Evolutionary conservation across 1,140 invertebrate genomes (phyloP).

Genomic region (Orchestia grillus): DNA sequence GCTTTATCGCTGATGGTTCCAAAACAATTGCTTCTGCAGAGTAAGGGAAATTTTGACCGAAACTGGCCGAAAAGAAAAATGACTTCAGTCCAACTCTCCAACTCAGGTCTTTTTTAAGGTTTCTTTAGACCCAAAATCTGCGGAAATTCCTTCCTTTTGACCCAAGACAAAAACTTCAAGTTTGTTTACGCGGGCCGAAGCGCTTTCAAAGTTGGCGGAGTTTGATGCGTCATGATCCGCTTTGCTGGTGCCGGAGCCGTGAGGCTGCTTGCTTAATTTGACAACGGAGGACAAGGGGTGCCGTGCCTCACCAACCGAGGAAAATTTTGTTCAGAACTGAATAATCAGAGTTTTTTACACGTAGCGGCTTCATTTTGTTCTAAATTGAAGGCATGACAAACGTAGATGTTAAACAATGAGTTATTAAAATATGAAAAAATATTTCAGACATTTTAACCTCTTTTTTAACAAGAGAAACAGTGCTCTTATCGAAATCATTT

Average conservation of each 20-base stretch:
- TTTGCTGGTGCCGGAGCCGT: neutral
- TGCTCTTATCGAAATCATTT: neutral
- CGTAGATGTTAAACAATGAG: neutral
- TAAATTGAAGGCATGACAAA: neutral
- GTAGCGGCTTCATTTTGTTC: neutral
- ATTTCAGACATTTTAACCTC: neutral
- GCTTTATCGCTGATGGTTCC: neutral
- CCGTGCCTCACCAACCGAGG: neutral
- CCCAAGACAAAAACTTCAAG: neutral
- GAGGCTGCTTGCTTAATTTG: neutral
- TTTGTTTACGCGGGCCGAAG: neutral
- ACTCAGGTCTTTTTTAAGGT: neutral
- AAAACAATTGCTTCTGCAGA: conserved; percentile 1
- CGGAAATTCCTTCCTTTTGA: conserved; percentile 7
- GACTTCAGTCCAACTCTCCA: neutral
- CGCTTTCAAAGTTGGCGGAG: neutral
- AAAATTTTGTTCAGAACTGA: neutral
- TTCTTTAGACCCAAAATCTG: neutral
- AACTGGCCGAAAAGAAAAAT: conserved; percentile 1
- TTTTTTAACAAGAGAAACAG: neutral
- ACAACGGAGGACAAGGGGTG: neutral
- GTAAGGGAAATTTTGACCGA: neutral
- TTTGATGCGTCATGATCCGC: neutral
- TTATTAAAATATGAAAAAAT: neutral
- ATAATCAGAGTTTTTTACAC: neutral